Conservation (phyloP, 2,797 vertebrate genomes). For the Phrynocephalus guinanensis region DNA sequence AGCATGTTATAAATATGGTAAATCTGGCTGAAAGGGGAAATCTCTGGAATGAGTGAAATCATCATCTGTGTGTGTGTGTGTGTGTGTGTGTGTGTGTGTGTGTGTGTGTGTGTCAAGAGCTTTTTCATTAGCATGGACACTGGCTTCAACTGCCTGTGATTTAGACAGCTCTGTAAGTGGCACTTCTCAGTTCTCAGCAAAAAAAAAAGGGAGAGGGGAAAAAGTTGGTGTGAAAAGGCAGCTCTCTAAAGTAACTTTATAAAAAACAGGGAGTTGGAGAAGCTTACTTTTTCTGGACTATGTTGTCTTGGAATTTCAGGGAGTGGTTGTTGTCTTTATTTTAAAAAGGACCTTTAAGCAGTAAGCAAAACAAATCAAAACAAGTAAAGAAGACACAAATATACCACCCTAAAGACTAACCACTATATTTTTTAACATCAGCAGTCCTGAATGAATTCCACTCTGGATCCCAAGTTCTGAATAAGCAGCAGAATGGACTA, state of each 20-base stretch:
- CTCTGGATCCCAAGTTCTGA: no score
- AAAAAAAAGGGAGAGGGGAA: not conserved
- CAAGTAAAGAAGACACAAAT: no score
- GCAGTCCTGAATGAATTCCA: no score
- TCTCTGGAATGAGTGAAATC: not conserved
- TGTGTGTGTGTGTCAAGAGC: not conserved
- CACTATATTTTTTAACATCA: no score
- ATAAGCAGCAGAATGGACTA: no score
- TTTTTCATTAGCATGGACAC: not conserved
- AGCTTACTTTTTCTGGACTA: no score
- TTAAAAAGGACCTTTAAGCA: no score
- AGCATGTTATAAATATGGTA: not conserved
- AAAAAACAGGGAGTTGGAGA: not conserved
- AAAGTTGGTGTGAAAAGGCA: not conserved
- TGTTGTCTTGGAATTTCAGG: no score
- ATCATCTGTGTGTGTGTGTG: not conserved
- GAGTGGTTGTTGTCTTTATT: no score
- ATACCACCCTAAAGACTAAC: no score
- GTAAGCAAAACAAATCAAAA: no score
- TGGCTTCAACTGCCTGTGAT: not conserved
- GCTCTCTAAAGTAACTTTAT: not conserved
- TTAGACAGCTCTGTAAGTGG: not conserved
- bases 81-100: not conserved
- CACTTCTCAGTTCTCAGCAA: slow-evolving; percentile 3
- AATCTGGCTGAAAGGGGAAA: not conserved